Conservation (phyloP, 2,888 invertebrate genomes). For the Muschampia plurimacula region DNA sequence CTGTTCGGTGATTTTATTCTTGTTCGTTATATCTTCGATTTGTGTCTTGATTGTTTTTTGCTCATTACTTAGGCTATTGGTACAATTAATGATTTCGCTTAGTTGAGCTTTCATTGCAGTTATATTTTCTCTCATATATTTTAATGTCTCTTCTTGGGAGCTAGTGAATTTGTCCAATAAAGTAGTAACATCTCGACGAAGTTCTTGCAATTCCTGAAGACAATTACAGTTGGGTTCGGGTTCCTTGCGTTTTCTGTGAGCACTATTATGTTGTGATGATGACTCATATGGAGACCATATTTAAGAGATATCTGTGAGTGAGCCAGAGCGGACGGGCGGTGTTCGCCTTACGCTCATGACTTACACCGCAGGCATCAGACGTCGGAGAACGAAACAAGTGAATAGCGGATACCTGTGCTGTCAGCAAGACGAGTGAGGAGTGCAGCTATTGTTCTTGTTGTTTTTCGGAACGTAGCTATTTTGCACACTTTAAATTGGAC, state of each 20-base stretch:
- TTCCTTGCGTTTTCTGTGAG: slow-evolving; percentile 14
- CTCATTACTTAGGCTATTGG: slow-evolving; percentile 1
- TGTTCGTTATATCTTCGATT: slow-evolving; percentile 6
- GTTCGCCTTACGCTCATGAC: slow-evolving; percentile 28
- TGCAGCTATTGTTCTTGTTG: neutral
- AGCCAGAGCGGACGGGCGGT: neutral
- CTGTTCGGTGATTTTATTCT: neutral
- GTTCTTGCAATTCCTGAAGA: neutral
- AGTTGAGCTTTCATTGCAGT: slow-evolving; percentile 7
- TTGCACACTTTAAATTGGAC: neutral
- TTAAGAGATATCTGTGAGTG: too few relatives aligned
- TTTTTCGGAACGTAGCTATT: neutral
- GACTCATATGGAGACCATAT: neutral
- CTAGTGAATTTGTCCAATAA: slow-evolving; percentile 11
- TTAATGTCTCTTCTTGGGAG: slow-evolving; percentile 3
- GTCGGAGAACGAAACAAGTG: neutral
- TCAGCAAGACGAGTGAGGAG: neutral
- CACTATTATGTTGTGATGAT: neutral
- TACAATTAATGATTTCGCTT: neutral
- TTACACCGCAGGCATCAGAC: slow-evolving; percentile 1
- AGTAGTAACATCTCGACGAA: slow-evolving; percentile 1
- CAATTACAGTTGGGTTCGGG: slow-evolving; percentile 10
- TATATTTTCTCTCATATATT: slow-evolving; percentile 12
- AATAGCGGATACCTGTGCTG: neutral
- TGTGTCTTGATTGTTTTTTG: slow-evolving; percentile 15